Conservation (phyloP, 2,113 vertebrate species). For the Crotalus viridis region DNA sequence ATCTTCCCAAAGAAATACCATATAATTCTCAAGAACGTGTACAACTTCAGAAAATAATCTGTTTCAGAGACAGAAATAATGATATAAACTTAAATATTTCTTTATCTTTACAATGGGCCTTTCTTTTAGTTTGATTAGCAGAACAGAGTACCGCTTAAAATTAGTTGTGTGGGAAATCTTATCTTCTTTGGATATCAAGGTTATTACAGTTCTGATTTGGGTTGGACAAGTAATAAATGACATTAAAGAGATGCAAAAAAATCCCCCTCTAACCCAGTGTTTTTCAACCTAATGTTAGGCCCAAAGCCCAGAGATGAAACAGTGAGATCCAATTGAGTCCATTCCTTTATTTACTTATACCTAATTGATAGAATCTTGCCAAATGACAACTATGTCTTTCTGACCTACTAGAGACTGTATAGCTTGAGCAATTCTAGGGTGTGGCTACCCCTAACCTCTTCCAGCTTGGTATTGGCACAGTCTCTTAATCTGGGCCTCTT, state of each 20-base stretch:
- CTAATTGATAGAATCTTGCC: not conserved
- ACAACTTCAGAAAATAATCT: constrained; percentile 1
- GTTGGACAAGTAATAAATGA: not conserved
- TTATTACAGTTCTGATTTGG: not conserved
- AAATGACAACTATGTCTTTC: not conserved
- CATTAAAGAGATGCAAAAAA: not conserved
- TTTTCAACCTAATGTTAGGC: not conserved
- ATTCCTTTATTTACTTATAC: not conserved
- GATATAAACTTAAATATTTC: constrained; percentile 3
- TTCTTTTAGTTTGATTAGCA: not conserved
- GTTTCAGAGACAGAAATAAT: not conserved
- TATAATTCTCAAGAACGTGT: not conserved
- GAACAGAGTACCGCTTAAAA: not conserved
- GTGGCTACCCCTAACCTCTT: not conserved
- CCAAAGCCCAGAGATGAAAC: not conserved
- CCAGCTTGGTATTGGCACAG: not conserved
- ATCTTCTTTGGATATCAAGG: not conserved
- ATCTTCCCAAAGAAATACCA: not conserved
- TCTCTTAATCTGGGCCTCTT: not conserved
- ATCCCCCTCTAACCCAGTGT: not conserved
- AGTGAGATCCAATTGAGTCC: not conserved
- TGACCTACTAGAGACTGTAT: not conserved
- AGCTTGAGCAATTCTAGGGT: not conserved
- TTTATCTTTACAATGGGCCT: not conserved
- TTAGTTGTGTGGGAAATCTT: not conserved